Evolutionary conservation across 2,113 vertebrate species (phyloP), one percentile per base, ranked within the genome.

Genomic region (Chlamydotis undulata): DNA sequence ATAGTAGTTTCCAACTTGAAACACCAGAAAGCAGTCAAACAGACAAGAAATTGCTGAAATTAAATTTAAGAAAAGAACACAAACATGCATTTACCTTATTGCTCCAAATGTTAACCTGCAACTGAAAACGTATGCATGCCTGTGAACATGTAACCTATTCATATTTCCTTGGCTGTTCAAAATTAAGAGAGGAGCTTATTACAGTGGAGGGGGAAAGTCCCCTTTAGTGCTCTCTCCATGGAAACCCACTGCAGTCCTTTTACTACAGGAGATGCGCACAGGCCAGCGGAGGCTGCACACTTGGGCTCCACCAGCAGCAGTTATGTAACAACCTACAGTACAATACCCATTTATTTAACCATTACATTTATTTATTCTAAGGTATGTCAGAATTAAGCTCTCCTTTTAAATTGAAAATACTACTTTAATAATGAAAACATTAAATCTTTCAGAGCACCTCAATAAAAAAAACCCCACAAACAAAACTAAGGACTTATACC

Each of bases 231-330:
- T 65, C 77, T 94, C 96, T 94, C 95, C 83, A 92, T 94, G 92
- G 87, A 96, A 95, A 93, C 91, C 65, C 67, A 85, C 45, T 79
- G 94, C 83, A 91, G 89, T 43, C 69, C 77, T 81, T 90, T 65
- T 12, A 61, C 74, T 23, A 82, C 49, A 45, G 25, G 41, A 43
- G 45, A 92, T 68, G 33, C 0, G 9, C 82, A 91, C 63, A 73
- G 67, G 43, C 74, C 89, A 85, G 78, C 1, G 0, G n/a, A 83
- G 64, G 55, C 89, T 85, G 70, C 83, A 88, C 5, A 7, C 94
- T 85, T 59, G 26, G 56, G 74, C 74, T 89, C 47, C 18, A 43
- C n/a, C 13, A 0, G 79, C 53, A 53, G 69, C 43, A 71, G 69
- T 96, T 94, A 96, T 3, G 6, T 81, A 95, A 95, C 83, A 73